Base-by-base conservation (phyloP, 2,888 invertebrate genomes). In the Stenichneumon culpator region DNA sequence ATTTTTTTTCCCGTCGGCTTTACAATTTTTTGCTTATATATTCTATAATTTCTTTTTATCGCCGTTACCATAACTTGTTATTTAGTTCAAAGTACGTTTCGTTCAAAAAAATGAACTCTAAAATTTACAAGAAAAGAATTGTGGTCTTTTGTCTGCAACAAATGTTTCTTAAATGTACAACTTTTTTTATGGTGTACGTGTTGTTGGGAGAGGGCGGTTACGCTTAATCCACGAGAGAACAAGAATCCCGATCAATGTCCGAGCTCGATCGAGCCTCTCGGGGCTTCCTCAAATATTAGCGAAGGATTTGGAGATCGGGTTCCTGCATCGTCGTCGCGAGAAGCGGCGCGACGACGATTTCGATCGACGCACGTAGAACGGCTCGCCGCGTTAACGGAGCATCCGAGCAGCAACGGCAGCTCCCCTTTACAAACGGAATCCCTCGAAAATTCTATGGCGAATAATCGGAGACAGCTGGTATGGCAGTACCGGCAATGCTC, bases 401-500 rank as follows among this genome's bases (percentile, higher is more conserved):
- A 50, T 70, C 75, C 54, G 75, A 75, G 78, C 57, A 73, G 73
- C 69, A 68, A 25, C 75, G 32, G 47, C 68, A 44, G 72, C 90
- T 89, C 90, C 91, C 92, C 90, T 92, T 92, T 91, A 89, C 77
- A 77, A 90, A 89, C 87, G 87, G 89, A 89, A 90, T 91, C 92
- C 92, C 91, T 89, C 86, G 88, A 91, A 47, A 92, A 90, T 92
- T 93, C 92, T 91, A 93, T 92, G 88, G 91, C 89, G 92, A 92
- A 93, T 93, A 92, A 93, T 93, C 93, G 92, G 91, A 92, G 93
- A 93, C 93, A 93, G 93, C 93, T 91, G 92, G 91, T 86, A 74
- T 36, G 80, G 60, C 57, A 77, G 73, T 19, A 52, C 32, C 81
- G 74, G 74, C 25, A 60, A 25, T 69, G 47, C 68, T 16, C 39